phyloP scores from a whole-genome alignment of 2,888 invertebrate genomes.

The Steinernema hermaphroditum region DNA sequence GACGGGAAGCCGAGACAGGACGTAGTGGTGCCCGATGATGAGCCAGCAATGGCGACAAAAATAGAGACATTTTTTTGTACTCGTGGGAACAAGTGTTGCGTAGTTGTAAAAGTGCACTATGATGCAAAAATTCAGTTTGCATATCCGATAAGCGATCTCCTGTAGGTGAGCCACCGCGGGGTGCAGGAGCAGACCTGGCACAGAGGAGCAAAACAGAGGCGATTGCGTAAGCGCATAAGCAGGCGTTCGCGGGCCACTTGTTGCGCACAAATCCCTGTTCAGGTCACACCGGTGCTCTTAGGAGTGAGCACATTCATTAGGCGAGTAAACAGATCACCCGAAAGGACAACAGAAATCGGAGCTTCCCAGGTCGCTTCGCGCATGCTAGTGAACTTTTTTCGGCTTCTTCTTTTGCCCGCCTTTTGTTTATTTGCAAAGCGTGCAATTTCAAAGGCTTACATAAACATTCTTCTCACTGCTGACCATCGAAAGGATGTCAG shows the following conservation, averaged over 20 bases:
- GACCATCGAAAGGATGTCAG: background rate
- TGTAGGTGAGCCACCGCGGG: background rate
- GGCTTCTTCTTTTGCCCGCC: background rate
- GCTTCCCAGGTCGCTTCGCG: background rate
- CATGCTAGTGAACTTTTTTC: background rate
- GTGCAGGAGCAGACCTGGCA: background rate
- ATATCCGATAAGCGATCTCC: background rate
- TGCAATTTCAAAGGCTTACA: background rate
- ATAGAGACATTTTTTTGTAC: conserved; percentile 9
- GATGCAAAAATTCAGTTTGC: background rate
- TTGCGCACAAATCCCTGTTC: conserved; percentile 18
- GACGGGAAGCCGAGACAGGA: conserved; percentile 17
- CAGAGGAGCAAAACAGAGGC: background rate
- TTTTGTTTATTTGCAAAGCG: conserved; percentile 15
- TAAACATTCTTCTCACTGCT: background rate
- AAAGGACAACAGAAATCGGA: conserved; percentile 1
- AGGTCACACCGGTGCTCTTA: background rate
- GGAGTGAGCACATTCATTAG: background rate
- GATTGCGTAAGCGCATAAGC: conserved; percentile 7
- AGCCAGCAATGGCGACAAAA: conserved; percentile 17
- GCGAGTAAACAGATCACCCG: conserved; percentile 4
- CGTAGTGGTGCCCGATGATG: background rate
- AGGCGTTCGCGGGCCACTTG: conserved; percentile 24
- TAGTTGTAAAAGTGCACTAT: background rate
- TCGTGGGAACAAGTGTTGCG: conserved; percentile 9